Conservation (phyloP, 2,113 vertebrate genomes). For the Patagioenas fasciata region DNA sequence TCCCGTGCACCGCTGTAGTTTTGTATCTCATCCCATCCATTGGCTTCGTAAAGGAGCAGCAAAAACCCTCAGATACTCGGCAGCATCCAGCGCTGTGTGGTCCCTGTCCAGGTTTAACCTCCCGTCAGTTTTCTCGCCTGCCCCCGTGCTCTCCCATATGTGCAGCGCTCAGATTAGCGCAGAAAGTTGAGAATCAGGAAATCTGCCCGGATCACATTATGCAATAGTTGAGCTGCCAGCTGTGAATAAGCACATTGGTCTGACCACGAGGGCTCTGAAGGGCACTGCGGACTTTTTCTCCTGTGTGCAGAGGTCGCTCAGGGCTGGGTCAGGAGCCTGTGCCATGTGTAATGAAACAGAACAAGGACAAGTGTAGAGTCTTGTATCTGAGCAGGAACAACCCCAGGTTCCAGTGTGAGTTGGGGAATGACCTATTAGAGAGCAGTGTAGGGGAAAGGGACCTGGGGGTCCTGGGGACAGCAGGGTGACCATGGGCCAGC, state of each 20-base stretch:
- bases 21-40: fast-evolving
- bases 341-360: not conserved
- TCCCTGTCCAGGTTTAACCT: not conserved
- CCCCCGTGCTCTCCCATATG: not conserved
- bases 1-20: not conserved
- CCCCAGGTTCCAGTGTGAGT: too few species aligned
- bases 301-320: not conserved
- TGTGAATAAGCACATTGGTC: not conserved
- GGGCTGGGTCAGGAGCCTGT: not conserved
- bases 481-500: too few species aligned
- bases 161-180: fast-evolving
- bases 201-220: not conserved
- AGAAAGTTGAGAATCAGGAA: not conserved
- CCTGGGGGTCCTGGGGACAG: too few species aligned
- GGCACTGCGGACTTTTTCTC: not conserved
- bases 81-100: not conserved
- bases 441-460: too few species aligned
- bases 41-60: not conserved
- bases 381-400: too few species aligned
- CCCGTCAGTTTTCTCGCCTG: not conserved
- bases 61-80: fast-evolving
- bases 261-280: not conserved
- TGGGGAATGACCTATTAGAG: too few species aligned
- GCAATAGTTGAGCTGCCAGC: not conserved
- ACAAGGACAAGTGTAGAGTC: too few species aligned